Conservation (phyloP, 2,797 vertebrate species). For the Pyrocephalus nanus region DNA sequence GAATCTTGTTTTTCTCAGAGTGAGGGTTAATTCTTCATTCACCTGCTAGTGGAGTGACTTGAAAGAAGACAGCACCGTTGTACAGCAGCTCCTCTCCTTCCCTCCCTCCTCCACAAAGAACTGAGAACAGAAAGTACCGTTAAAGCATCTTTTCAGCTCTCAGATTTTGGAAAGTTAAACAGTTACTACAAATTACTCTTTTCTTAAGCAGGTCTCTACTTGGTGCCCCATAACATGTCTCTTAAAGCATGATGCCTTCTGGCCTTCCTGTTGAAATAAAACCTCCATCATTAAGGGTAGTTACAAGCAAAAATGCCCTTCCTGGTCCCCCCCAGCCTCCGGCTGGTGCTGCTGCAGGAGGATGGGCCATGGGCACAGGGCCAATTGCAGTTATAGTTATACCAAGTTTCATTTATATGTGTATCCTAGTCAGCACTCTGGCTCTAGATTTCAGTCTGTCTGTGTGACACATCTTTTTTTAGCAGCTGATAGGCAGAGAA, state of each 20-base stretch:
- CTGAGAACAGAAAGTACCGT: background rate
- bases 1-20: background rate
- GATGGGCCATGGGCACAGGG: rapidly evolving
- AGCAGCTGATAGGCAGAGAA: background rate
- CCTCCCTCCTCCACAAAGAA: background rate
- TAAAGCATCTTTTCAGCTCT: background rate
- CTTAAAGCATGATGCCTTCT: background rate
- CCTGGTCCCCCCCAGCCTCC: rapidly evolving
- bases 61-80: background rate
- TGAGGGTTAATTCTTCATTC: background rate
- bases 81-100: background rate
- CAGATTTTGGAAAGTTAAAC: background rate
- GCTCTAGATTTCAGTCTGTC: background rate
- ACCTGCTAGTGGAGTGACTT: background rate
- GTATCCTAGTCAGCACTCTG: background rate
- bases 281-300: rapidly evolving
- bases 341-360: background rate
- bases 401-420: background rate
- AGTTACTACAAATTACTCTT: background rate
- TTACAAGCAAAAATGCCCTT: background rate
- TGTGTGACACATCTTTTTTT: background rate
- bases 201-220: background rate
- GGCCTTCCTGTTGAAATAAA: background rate
- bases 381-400: rapidly evolving
- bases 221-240: background rate